Conservation (phyloP, 1,140 invertebrate genomes). For the Achroia grisella region DNA sequence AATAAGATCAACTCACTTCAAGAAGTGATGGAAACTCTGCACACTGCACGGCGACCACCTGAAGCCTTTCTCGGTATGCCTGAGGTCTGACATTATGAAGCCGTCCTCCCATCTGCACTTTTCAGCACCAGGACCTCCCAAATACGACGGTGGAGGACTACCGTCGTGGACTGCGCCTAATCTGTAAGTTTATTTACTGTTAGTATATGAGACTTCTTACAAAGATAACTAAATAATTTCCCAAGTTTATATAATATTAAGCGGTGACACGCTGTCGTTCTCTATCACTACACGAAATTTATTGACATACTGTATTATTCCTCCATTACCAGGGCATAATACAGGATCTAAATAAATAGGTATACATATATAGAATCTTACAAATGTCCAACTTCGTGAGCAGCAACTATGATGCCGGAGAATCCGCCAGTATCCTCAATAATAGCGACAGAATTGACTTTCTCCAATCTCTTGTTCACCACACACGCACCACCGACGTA, state of each 20-base stretch:
- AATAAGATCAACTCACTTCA: slow-evolving; percentile 81
- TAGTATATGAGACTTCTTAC: too few species aligned
- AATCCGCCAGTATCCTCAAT: slow-evolving; percentile 97
- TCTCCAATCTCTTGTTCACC: slow-evolving; percentile 95
- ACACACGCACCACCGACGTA: slow-evolving; percentile 97
- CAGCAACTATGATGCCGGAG: slow-evolving; percentile 96
- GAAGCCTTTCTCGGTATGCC: slow-evolving; percentile 96
- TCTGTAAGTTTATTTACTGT: slow-evolving; percentile 66
- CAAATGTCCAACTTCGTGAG: slow-evolving; percentile 97
- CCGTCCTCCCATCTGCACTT: slow-evolving; percentile 97
- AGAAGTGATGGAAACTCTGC: slow-evolving; percentile 96
- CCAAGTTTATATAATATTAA: too few species aligned
- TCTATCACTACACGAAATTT: too few species aligned
- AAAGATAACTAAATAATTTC: too few species aligned
- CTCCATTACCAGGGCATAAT: too few species aligned
- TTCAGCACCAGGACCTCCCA: slow-evolving; percentile 95
- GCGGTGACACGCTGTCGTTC: too few species aligned
- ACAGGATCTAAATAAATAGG: too few species aligned
- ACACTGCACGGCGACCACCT: slow-evolving; percentile 95
- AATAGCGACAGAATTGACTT: slow-evolving; percentile 96
- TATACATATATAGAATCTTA: slow-evolving; percentile 77
- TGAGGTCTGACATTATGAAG: slow-evolving; percentile 95
- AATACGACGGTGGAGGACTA: slow-evolving; percentile 93
- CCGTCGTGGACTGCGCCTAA: slow-evolving; percentile 96
- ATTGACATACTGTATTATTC: too few species aligned